Evolutionary conservation across 2,113 vertebrate genomes (phyloP).

Genomic region (Clarias batrachus): DNA sequence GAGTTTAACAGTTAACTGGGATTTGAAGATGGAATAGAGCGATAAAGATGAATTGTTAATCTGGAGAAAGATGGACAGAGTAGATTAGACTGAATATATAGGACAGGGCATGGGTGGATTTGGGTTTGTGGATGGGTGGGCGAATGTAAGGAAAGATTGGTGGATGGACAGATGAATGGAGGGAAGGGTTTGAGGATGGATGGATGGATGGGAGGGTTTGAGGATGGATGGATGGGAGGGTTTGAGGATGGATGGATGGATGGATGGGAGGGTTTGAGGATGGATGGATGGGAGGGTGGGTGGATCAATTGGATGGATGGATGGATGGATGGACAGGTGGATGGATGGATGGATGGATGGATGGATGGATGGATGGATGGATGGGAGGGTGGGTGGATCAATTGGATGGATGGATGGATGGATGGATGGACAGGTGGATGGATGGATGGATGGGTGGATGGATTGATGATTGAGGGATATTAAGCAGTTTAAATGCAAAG

Average conservation of each 20-base stretch:
- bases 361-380: too few relatives aligned
- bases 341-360: too few relatives aligned
- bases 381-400: background rate
- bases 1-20: background rate
- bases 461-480: background rate
- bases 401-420: too few relatives aligned
- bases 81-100: background rate
- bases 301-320: too few relatives aligned
- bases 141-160: background rate
- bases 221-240: too few relatives aligned
- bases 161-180: background rate
- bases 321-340: too few relatives aligned
- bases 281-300: too few relatives aligned
- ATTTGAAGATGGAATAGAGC: background rate
- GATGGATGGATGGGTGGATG: background rate
- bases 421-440: too few relatives aligned
- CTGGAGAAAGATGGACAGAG: too few relatives aligned
- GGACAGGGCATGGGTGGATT: background rate
- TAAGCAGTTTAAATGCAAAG: background rate
- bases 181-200: too few relatives aligned
- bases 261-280: too few relatives aligned
- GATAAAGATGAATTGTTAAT: background rate
- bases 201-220: too few relatives aligned
- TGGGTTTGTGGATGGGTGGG: background rate
- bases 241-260: background rate